Percentiles rank a stretch among this genome's conserved stretches.
phyloP scores from a whole-genome alignment of 2,888 invertebrate genomes.

The Drosophila mercatorum region DNA sequence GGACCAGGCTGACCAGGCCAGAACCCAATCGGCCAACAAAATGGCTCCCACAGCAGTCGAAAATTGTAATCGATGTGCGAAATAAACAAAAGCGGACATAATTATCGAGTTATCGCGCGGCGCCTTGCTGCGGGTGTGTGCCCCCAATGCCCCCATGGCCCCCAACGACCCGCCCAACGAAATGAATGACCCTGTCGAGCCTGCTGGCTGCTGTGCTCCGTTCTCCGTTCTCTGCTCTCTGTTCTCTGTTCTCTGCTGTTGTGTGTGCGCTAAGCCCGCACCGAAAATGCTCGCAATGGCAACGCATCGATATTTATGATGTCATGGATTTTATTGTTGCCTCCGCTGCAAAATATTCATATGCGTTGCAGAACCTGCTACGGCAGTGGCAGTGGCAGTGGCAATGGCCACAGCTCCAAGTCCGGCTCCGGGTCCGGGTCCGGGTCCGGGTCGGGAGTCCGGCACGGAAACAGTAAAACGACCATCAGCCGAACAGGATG shows the following conservation, averaged over 20 bases:
- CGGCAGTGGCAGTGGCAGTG: slow-evolving; percentile 30
- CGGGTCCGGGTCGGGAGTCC: slow-evolving; percentile 22
- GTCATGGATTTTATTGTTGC: slow-evolving; percentile 83
- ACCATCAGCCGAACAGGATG: slow-evolving; percentile 82
- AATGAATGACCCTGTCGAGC: slow-evolving; percentile 57
- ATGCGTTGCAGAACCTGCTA: slow-evolving; percentile 61
- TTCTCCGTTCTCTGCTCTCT: not conserved
- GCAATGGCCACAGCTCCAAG: slow-evolving; percentile 18
- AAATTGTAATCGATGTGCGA: slow-evolving; percentile 85
- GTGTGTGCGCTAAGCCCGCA: slow-evolving; percentile 78
- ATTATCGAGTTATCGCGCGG: slow-evolving; percentile 85
- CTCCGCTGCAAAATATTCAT: slow-evolving; percentile 80
- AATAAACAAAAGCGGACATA: slow-evolving; percentile 85
- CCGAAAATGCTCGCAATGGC: slow-evolving; percentile 80
- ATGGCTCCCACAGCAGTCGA: slow-evolving; percentile 66
- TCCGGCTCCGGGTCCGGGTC: slow-evolving; percentile 22
- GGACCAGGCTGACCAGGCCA: slow-evolving; percentile 30
- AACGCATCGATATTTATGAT: slow-evolving; percentile 82
- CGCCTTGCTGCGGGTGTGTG: slow-evolving; percentile 70
- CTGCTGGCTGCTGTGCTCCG: slow-evolving; percentile 6
- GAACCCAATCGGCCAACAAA: slow-evolving; percentile 36
- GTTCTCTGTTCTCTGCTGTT: slow-evolving; percentile 2
- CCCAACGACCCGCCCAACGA: slow-evolving; percentile 2
- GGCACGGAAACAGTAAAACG: slow-evolving; percentile 81
- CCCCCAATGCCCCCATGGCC: slow-evolving; percentile 6